These are phyloP conservation scores for Diglossa cyanea DNA, from an alignment of 2,797 vertebrate genomes.

Conservation along the genomic window DNA sequence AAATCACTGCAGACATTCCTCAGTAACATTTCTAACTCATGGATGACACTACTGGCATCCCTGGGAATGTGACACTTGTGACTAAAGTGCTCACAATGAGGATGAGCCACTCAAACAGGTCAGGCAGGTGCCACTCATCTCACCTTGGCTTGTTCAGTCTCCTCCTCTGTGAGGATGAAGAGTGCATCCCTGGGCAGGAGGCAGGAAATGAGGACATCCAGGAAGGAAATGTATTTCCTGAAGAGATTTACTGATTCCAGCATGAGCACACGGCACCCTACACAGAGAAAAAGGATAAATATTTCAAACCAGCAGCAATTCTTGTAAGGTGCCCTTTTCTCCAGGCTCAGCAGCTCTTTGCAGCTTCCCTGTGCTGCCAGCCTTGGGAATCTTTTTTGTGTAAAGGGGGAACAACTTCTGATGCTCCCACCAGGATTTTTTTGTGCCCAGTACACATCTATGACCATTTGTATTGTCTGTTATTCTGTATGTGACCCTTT, in stretches of 20 bases:
- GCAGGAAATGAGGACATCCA: constrained; percentile 89
- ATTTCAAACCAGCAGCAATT: not conserved
- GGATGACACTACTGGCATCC: not conserved
- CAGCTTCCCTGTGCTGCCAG: not conserved
- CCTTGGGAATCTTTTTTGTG: not conserved
- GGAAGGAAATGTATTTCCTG: constrained; percentile 88
- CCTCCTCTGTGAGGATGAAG: constrained; percentile 77
- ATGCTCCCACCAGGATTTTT: not conserved
- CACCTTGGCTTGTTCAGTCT: constrained; percentile 87
- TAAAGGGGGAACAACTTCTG: not conserved
- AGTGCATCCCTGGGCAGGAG: constrained; percentile 74
- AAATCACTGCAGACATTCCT: not conserved
- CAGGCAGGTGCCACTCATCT: constrained; percentile 28
- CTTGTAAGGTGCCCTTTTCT: not conserved
- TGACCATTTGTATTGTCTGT: not conserved
- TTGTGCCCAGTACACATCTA: not conserved
- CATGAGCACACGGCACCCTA: constrained; percentile 84
- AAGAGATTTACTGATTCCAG: constrained; percentile 84
- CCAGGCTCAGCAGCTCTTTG: not conserved
- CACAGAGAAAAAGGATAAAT: not conserved
- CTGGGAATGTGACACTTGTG: not conserved
- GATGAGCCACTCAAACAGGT: not conserved
- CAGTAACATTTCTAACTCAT: not conserved
- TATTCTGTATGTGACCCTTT: not conserved
- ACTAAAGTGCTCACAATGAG: not conserved